phyloP scores from a whole-genome alignment of 2,888 invertebrate species.

The Caenorhabditis angaria region DNA sequence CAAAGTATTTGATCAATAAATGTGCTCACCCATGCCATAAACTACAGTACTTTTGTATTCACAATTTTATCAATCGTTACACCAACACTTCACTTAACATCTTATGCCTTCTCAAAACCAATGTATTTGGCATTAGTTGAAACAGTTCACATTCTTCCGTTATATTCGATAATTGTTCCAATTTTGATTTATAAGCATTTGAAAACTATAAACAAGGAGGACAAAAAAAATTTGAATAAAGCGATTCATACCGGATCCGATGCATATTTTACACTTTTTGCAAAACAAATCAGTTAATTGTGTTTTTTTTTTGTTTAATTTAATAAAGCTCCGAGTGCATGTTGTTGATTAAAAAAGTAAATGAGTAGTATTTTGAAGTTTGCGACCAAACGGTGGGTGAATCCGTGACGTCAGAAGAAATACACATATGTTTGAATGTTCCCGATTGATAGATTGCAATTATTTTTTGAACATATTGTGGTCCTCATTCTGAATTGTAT shows the following conservation, averaged over 20 bases:
- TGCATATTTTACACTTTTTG: not conserved
- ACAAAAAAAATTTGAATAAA: not conserved
- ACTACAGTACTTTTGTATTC: slow-evolving; percentile 14
- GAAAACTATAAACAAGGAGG: not conserved
- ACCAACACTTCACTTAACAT: slow-evolving; percentile 15
- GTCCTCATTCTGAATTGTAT: too few relatives aligned
- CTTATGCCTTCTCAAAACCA: slow-evolving; percentile 5
- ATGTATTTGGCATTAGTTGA: slow-evolving; percentile 23
- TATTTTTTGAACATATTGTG: too few relatives aligned
- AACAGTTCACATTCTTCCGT: slow-evolving; percentile 18
- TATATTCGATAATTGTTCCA: slow-evolving; percentile 15
- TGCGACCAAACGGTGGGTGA: too few relatives aligned
- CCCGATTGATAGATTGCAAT: too few relatives aligned
- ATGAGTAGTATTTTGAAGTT: too few relatives aligned
- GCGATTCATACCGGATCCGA: not conserved
- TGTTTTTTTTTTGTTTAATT: too few relatives aligned
- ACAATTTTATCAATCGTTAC: slow-evolving; percentile 13
- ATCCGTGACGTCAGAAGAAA: too few relatives aligned
- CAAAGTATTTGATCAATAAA: slow-evolving; percentile 22
- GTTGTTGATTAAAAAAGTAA: too few relatives aligned
- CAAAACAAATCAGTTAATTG: not conserved
- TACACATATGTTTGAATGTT: too few relatives aligned
- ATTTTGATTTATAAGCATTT: slow-evolving; percentile 9
- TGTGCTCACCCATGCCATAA: slow-evolving; percentile 13
- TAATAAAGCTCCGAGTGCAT: too few relatives aligned